A percentile compares a stretch with the other conserved stretches of the same genome.
phyloP scores from a whole-genome alignment of 2,888 invertebrate species.

The Drosophila affinis region DNA sequence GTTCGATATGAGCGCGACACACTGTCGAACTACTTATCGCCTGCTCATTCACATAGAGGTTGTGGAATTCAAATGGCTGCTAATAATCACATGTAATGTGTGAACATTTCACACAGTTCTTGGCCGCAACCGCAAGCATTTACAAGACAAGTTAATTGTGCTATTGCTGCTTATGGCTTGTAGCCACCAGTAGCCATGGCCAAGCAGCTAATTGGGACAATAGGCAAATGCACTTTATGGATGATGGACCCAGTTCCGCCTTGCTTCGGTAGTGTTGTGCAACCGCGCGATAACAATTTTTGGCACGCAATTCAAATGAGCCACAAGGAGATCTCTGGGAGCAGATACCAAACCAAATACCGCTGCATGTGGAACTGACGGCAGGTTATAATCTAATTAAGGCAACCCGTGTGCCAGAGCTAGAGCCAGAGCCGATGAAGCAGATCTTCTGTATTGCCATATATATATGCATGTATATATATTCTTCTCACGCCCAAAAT shows the following conservation, averaged over 20 bases:
- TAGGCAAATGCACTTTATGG: slow-evolving; percentile 37
- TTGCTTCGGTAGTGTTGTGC: slow-evolving; percentile 50
- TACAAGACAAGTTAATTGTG: slow-evolving; percentile 53
- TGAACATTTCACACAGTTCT: slow-evolving; percentile 64
- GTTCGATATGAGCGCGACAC: not conserved
- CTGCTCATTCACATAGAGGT: not conserved
- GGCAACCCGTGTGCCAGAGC: slow-evolving; percentile 14
- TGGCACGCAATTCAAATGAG: slow-evolving; percentile 62
- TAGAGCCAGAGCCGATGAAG: slow-evolving; percentile 18
- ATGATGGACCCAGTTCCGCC: slow-evolving; percentile 56
- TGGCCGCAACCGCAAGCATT: slow-evolving; percentile 40
- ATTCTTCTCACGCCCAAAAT: slow-evolving; percentile 77
- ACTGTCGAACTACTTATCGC: not conserved
- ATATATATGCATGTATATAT: slow-evolving; percentile 24
- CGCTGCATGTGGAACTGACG: slow-evolving; percentile 22
- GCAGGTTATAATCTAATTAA: slow-evolving; percentile 51
- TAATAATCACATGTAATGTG: slow-evolving; percentile 57
- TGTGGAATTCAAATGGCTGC: slow-evolving; percentile 29
- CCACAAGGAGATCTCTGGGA: slow-evolving; percentile 26
- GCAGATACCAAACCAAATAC: slow-evolving; percentile 9
- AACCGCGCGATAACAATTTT: slow-evolving; percentile 46
- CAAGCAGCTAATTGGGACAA: slow-evolving; percentile 39
- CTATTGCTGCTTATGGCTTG: slow-evolving; percentile 43
- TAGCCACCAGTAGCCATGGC: slow-evolving; percentile 39
- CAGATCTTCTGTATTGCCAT: slow-evolving; percentile 28